Base-by-base conservation (phyloP, 2,888 invertebrate genomes). In the Punctoribates punctum region DNA sequence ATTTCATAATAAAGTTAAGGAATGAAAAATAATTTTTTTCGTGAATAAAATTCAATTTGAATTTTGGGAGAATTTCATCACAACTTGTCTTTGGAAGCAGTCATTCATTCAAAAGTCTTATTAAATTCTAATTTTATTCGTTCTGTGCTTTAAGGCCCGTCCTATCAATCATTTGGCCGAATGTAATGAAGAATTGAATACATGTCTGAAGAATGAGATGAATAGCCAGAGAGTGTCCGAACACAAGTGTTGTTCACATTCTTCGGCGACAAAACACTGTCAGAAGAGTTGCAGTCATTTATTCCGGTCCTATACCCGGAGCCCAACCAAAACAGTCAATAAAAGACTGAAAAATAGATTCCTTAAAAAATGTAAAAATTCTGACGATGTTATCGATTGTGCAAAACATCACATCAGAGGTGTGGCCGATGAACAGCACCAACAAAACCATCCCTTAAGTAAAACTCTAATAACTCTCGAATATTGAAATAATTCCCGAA, bases 281-380 rank as follows among this genome's bases (percentile, higher is more conserved):
- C 38, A 38, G 1, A 34, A 38, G 9, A 17, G 34, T 67, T 67
- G 65, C 13, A 38, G 34, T 67, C 65, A 38, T 20, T 34, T 67
- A 27, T 67, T 38, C 34, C 3, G 38, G 38, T 38, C 65, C 3
- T 67, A 38, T 38, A 23, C 8, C 3, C 11, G 38, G n/a, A 67
- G 11, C 17, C 0, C 20, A 6, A 29, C 34, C 29, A 65, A 65
- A 34, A n/a, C 8, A n/a, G 29, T 27, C 23, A 65, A 65, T n/a
- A 65, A 65, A 34, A 70, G 34, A 70, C 46, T 2, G 1, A 46
- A 11, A 46, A 70, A 70, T 46, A 70, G 46, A 38, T 70, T 70
- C 38, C 15, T 70, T 2, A 42, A 46, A 46, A 13, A 46, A 1
- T 70, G 70, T 15, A 70, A 70, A 70, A n/a, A 46, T 42, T 38